Conservation (phyloP, 2,113 vertebrate species). For the Carassius gibelio region DNA sequence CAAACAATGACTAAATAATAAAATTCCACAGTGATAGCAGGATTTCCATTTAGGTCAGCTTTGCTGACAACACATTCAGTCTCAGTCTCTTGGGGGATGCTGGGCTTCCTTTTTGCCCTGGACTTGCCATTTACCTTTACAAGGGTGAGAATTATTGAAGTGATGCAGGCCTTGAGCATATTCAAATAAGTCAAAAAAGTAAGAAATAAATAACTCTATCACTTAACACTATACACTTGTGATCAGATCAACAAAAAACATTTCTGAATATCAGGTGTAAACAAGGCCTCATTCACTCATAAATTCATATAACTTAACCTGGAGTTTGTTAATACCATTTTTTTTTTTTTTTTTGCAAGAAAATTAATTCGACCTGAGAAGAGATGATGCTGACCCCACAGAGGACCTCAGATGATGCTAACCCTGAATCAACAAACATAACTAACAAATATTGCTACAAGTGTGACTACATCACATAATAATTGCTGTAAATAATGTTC, state of each 20-base stretch:
- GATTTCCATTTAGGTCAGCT: slow-evolving; percentile 61
- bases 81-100: slow-evolving; percentile 29
- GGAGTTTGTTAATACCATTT: not conserved
- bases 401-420: too few relatives aligned
- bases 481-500: too few relatives aligned
- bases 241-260: not conserved
- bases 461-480: too few relatives aligned
- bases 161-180: slow-evolving; percentile 7
- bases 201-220: slow-evolving; percentile 32
- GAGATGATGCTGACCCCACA: too few relatives aligned
- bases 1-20: slow-evolving; percentile 63
- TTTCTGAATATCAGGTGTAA: not conserved
- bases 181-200: slow-evolving; percentile 26
- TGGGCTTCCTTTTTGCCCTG: slow-evolving; percentile 46
- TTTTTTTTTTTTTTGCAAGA: not conserved
- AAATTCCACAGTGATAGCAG: slow-evolving; percentile 63
- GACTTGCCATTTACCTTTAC: slow-evolving; percentile 30
- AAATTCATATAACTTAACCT: not conserved
- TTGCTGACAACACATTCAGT: slow-evolving; percentile 52
- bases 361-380: not conserved
- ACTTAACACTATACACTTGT: not conserved
- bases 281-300: not conserved
- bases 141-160: slow-evolving; percentile 36
- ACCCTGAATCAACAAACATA: too few relatives aligned
- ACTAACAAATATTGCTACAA: too few relatives aligned